phyloP scores from a whole-genome alignment of 2,113 vertebrate genomes.

The Heterotis niloticus region DNA sequence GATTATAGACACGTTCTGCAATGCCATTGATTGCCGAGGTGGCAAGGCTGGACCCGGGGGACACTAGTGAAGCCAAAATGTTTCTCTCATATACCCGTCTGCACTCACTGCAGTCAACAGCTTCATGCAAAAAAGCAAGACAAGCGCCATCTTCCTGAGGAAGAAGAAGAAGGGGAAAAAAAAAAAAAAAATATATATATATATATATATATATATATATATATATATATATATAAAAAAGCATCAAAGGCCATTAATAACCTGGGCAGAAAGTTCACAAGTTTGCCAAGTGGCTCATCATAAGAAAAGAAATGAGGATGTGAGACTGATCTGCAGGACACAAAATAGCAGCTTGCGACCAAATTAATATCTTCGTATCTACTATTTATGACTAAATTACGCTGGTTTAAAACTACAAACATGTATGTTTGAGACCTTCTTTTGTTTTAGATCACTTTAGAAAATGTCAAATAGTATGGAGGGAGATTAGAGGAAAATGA shows the following conservation, averaged over 20 bases:
- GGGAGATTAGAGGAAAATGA: background rate
- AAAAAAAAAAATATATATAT: too few relatives aligned
- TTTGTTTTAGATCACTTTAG: too few relatives aligned
- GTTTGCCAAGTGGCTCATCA: slow-evolving; percentile 27
- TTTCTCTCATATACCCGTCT: background rate
- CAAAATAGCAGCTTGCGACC: slow-evolving; percentile 12
- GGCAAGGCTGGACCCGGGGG: slow-evolving; percentile 32
- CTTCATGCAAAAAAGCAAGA: background rate
- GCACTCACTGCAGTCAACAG: background rate
- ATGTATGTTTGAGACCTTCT: too few relatives aligned
- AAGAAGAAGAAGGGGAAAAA: slow-evolving; percentile 1
- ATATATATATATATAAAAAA: slow-evolving; percentile 25
- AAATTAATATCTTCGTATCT: slow-evolving; percentile 30
- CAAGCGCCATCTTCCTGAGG: background rate
- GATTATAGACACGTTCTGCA: slow-evolving; percentile 41
- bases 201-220: too few relatives aligned
- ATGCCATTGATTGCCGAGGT: slow-evolving; percentile 45
- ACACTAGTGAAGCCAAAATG: slow-evolving; percentile 3
- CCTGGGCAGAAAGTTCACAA: slow-evolving; percentile 18
- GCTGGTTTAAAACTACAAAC: slow-evolving; percentile 10
- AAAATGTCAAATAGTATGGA: background rate
- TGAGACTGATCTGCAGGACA: slow-evolving; percentile 11
- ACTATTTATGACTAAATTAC: slow-evolving; percentile 38
- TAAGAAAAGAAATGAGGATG: slow-evolving; percentile 24
- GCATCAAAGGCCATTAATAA: slow-evolving; percentile 28